Evolutionary conservation across 35 echinoderm and acorn worm species (phyloP).

Genomic region (Ophiothrix spiculata): DNA sequence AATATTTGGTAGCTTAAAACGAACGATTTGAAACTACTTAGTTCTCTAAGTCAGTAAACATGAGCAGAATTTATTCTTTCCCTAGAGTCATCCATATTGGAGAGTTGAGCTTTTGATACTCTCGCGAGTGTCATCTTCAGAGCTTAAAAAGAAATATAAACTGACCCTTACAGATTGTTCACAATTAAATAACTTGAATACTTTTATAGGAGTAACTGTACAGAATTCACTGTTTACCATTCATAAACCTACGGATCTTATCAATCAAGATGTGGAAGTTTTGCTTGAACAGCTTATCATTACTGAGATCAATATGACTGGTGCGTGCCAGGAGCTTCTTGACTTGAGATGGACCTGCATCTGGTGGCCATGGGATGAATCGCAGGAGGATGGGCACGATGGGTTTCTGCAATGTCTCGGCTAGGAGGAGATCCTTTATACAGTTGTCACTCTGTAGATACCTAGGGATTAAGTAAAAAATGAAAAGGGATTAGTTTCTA

Average conservation of each 20-base stretch:
- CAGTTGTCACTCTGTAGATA: constrained; percentile 91
- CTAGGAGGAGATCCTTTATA: constrained; percentile 83
- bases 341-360: constrained; percentile 56
- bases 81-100: too few species aligned
- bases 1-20: too few species aligned
- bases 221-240: constrained; percentile 36
- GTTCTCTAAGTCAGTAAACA: too few species aligned
- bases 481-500: too few species aligned
- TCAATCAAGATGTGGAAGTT: constrained; percentile 86
- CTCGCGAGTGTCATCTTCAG: too few species aligned
- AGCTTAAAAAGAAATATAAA: too few species aligned
- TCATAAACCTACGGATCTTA: constrained; percentile 55
- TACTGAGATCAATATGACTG: constrained; percentile 73
- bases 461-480: not conserved
- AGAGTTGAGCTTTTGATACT: too few species aligned
- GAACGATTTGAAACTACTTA: too few species aligned
- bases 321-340: constrained; percentile 88
- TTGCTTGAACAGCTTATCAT: constrained; percentile 94
- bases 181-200: too few species aligned
- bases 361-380: constrained; percentile 90
- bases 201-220: too few species aligned
- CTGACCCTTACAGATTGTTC: too few species aligned
- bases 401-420: constrained; percentile 68
- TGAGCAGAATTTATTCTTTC: too few species aligned
- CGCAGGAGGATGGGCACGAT: constrained; percentile 77